Conservation (phyloP, 2,113 vertebrate species). For the Microtus richardsoni region DNA sequence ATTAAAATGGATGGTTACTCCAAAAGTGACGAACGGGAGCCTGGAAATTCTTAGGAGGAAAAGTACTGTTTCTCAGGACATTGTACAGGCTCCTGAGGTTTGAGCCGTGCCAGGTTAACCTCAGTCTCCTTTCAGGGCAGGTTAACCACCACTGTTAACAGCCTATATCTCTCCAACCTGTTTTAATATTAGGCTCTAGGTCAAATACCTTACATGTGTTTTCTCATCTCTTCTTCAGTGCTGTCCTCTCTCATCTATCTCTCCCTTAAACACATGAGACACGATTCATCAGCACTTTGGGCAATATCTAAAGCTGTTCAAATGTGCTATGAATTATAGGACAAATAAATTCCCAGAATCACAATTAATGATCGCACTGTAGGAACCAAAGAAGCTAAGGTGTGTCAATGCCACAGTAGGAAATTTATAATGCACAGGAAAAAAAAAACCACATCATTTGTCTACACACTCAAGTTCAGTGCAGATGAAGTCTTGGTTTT, state of each 20-base stretch:
- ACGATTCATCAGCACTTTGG: slow-evolving; percentile 1
- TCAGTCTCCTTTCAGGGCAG: not conserved
- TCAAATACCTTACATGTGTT: slow-evolving; percentile 22
- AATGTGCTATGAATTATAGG: not conserved
- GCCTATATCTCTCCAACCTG: slow-evolving; percentile 4
- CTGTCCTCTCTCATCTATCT: not conserved
- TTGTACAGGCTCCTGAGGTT: not conserved
- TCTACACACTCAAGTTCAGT: not conserved
- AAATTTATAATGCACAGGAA: not conserved
- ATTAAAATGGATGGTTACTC: slow-evolving; percentile 37
- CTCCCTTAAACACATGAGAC: not conserved
- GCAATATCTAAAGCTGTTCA: not conserved
- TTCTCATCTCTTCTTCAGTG: slow-evolving; percentile 1
- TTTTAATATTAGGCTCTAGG: not conserved
- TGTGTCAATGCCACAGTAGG: not conserved
- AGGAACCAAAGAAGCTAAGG: not conserved
- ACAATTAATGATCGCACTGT: not conserved
- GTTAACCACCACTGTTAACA: slow-evolving; percentile 15
- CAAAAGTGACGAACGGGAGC: slow-evolving; percentile 11
- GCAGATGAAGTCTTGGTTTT: not conserved
- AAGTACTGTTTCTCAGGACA: slow-evolving; percentile 4
- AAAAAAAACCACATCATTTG: not conserved
- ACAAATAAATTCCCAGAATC: not conserved
- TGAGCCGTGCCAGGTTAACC: not conserved
- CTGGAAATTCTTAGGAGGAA: slow-evolving; percentile 16